These are phyloP conservation scores for Garra rufa DNA, from an alignment of 2,113 vertebrate genomes.

Conservation along the genomic window DNA sequence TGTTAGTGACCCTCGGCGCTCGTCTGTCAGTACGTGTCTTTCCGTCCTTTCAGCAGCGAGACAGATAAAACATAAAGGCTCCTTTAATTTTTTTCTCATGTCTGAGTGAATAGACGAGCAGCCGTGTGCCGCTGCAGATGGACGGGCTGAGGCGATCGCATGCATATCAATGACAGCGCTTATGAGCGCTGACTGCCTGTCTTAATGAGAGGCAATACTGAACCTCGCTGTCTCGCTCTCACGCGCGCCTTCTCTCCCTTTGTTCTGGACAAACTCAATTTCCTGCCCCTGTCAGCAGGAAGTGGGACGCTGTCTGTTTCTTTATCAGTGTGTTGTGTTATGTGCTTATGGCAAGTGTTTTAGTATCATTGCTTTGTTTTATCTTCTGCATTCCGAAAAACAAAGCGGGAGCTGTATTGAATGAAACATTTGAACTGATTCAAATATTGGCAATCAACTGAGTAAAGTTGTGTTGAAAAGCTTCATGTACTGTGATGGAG, in stretches of 20 bases:
- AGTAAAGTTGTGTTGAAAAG: background rate
- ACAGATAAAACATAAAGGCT: slow-evolving; percentile 29
- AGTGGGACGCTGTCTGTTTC: slow-evolving; percentile 27
- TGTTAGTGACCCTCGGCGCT: slow-evolving; percentile 28
- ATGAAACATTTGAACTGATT: slow-evolving; percentile 13
- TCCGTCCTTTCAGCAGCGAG: slow-evolving; percentile 18
- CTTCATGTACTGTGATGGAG: too few species aligned
- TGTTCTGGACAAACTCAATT: slow-evolving; percentile 45
- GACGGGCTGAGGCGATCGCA: slow-evolving; percentile 12
- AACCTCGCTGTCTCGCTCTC: background rate
- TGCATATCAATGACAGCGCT: slow-evolving; percentile 42
- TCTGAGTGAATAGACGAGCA: slow-evolving; percentile 9
- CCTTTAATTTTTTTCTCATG: slow-evolving; percentile 28
- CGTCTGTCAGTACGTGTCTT: slow-evolving; percentile 1
- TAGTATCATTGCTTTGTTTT: slow-evolving; percentile 7
- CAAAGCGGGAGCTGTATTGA: background rate
- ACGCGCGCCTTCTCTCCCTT: background rate
- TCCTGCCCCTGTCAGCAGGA: slow-evolving; percentile 42
- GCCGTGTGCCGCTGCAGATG: slow-evolving; percentile 25
- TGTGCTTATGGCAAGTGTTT: slow-evolving; percentile 35
- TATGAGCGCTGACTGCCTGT: slow-evolving; percentile 25
- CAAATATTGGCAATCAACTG: background rate
- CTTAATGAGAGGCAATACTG: slow-evolving; percentile 38
- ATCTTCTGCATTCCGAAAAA: slow-evolving; percentile 1
- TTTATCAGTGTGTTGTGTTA: slow-evolving; percentile 34